These are phyloP conservation scores for Micrastur ruficollis DNA, from an alignment of 2,797 vertebrate species.

Conservation along the genomic window DNA sequence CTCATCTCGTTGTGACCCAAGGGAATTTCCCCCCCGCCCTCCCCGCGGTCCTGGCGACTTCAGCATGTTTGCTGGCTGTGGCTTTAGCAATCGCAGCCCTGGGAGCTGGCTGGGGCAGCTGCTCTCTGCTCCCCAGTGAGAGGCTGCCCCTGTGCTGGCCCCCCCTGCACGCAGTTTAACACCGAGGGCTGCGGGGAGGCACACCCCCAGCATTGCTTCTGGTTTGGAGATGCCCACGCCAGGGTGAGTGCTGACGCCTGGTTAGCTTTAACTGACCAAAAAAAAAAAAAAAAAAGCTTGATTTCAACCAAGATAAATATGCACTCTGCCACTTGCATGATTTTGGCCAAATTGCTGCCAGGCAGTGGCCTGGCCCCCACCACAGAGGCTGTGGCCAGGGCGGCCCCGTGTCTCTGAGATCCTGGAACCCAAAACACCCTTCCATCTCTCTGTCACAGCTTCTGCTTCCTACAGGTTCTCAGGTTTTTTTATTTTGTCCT, in stretches of 20 bases:
- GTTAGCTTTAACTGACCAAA: not conserved
- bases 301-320: not conserved
- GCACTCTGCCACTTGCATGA: not conserved
- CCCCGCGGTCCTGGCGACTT: not conserved
- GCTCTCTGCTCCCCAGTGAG: not conserved
- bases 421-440: not conserved
- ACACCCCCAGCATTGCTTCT: not conserved
- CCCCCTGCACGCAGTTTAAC: accelerated
- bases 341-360: not conserved
- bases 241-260: accelerated
- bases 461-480: not conserved
- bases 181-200: accelerated
- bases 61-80: not conserved
- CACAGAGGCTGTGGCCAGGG: not conserved
- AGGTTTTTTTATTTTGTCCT: not conserved
- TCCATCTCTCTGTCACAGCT: not conserved
- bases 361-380: not conserved
- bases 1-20: not conserved
- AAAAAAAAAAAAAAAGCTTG: not conserved
- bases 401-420: not conserved
- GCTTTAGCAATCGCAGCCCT: not conserved
- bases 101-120: not conserved
- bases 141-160: not conserved
- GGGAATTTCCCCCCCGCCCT: not conserved
- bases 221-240: not conserved